Percentiles rank a stretch among this genome's conserved stretches.
Evolutionary conservation across 2,888 invertebrate species (phyloP).

Genomic region (Lapara coniferarum): DNA sequence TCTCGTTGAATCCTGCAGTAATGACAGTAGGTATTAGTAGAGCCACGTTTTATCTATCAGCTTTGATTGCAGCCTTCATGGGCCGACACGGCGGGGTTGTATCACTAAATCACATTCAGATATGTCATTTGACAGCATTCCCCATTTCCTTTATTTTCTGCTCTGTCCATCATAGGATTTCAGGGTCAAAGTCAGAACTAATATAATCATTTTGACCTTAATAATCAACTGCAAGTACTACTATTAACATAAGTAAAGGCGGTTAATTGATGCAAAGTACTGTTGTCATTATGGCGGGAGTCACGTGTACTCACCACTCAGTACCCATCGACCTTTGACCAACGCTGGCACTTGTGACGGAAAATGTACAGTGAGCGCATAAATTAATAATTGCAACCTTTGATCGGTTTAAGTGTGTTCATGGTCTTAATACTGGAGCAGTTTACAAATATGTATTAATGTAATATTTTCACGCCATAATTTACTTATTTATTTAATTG

Average conservation of each 20-base stretch:
- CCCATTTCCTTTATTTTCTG: neutral
- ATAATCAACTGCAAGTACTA: neutral
- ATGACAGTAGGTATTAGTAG: too few species aligned
- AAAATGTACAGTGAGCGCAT: neutral
- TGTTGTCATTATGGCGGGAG: neutral
- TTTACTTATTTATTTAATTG: too few species aligned
- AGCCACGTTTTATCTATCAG: too few species aligned
- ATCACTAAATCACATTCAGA: too few species aligned
- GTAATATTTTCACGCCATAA: too few species aligned
- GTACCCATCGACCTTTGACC: constrained; percentile 8
- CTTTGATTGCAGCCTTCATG: too few species aligned
- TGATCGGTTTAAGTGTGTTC: too few species aligned
- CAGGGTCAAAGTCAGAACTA: neutral
- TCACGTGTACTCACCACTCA: constrained; percentile 28
- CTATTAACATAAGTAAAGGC: constrained; percentile 18
- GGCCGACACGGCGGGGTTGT: too few species aligned
- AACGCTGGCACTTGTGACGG: neutral
- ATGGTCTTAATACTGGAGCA: too few species aligned
- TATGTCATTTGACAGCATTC: too few species aligned
- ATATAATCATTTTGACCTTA: constrained; percentile 19
- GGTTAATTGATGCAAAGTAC: constrained; percentile 20
- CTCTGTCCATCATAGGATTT: neutral
- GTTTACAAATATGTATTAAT: too few species aligned
- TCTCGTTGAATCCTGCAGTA: too few species aligned
- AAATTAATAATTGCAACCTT: neutral